A percentile compares a stretch with the other conserved stretches of the same genome.
Conservation (phyloP, 1,140 invertebrate species). For the Ptiloglossa arizonensis region DNA sequence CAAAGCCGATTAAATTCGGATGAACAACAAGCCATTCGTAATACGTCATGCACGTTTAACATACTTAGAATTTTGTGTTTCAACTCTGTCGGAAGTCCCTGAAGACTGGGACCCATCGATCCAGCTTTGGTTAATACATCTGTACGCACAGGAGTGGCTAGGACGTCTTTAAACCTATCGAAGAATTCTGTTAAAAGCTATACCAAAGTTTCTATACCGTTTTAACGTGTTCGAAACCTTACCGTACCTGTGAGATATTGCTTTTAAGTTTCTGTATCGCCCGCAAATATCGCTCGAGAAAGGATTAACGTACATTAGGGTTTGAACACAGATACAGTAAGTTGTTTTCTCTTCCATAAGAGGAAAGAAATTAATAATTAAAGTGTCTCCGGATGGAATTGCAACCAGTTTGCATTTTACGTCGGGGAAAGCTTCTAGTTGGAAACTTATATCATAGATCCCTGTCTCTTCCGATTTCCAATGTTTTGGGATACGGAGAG, state of each 20-base stretch:
- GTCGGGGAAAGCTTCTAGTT: slow-evolving; percentile 24
- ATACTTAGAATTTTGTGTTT: slow-evolving; percentile 52
- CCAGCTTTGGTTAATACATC: slow-evolving; percentile 63
- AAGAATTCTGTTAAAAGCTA: background rate
- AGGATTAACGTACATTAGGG: slow-evolving; percentile 69
- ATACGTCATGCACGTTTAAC: slow-evolving; percentile 14
- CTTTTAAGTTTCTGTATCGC: slow-evolving; percentile 68
- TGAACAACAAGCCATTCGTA: slow-evolving; percentile 22
- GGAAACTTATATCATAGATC: slow-evolving; percentile 62
- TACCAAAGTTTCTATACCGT: background rate
- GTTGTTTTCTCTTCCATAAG: slow-evolving; percentile 7
- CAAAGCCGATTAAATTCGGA: slow-evolving; percentile 38
- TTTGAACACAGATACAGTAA: slow-evolving; percentile 53
- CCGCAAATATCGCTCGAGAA: slow-evolving; percentile 53
- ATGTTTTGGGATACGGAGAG: slow-evolving; percentile 38
- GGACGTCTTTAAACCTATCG: slow-evolving; percentile 69
- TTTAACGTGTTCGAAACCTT: background rate
- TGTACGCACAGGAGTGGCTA: slow-evolving; percentile 62
- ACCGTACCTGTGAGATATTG: slow-evolving; percentile 69
- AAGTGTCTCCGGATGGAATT: slow-evolving; percentile 62
- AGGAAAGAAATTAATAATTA: slow-evolving; percentile 67
- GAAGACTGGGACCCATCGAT: slow-evolving; percentile 64
- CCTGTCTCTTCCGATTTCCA: slow-evolving; percentile 50
- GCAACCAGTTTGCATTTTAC: slow-evolving; percentile 65
- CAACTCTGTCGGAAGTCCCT: slow-evolving; percentile 68